Percentiles rank a stretch among this genome's conserved stretches.
phyloP scores from a whole-genome alignment of 2,113 vertebrate species.

The Xerus inauris region DNA sequence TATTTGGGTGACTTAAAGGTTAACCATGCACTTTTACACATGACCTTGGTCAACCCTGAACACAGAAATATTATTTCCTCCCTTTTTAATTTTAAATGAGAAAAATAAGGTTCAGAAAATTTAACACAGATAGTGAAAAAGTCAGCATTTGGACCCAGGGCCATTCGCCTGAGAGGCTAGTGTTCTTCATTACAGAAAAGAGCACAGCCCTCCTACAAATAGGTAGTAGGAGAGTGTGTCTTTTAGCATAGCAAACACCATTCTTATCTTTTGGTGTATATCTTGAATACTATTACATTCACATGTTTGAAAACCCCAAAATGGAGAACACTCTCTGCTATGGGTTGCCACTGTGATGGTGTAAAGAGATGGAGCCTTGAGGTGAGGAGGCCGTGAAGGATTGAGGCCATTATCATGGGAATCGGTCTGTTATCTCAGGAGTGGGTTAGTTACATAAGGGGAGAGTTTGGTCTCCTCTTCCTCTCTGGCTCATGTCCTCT shows the following conservation, averaged over 20 bases:
- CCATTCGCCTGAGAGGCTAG: neutral
- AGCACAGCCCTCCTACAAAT: neutral
- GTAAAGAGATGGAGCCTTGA: neutral
- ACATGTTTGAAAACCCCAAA: neutral
- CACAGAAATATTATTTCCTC: neutral
- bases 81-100: neutral
- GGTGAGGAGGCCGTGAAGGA: neutral
- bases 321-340: neutral
- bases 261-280: neutral
- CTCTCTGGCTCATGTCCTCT: neutral
- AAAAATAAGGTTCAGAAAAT: conserved; percentile 12
- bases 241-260: neutral
- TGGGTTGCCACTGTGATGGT: neutral
- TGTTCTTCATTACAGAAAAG: neutral
- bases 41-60: neutral
- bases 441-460: neutral
- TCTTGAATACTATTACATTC: neutral
- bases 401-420: neutral
- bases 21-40: neutral
- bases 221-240: neutral
- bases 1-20: neutral
- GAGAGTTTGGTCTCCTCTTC: neutral
- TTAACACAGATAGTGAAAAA: neutral
- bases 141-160: neutral
- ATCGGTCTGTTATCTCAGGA: neutral